Conservation (phyloP, 2,888 invertebrate species). For the Nasonovia ribisnigri region DNA sequence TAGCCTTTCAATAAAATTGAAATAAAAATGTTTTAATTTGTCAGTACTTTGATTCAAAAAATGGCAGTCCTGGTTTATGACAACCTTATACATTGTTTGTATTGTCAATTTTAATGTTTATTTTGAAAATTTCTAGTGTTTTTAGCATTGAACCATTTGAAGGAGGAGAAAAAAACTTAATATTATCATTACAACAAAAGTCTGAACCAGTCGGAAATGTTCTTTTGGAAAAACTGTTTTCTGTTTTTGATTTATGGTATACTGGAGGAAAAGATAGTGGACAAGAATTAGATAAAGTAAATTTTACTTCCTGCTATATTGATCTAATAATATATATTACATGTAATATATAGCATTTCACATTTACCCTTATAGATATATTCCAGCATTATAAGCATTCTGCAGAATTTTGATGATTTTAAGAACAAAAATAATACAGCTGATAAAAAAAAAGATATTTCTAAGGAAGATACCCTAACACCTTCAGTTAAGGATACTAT, state of each 20-base stretch:
- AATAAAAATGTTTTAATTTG: not conserved
- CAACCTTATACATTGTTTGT: not conserved
- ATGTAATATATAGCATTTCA: not conserved
- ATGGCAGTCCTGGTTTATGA: not conserved
- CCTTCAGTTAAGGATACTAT: not conserved
- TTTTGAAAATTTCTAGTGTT: slow-evolving; percentile 70
- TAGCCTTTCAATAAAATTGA: not conserved
- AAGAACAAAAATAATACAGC: slow-evolving; percentile 1
- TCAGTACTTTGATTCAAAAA: not conserved
- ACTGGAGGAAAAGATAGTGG: slow-evolving; percentile 36
- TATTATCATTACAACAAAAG: slow-evolving; percentile 74
- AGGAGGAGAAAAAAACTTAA: slow-evolving; percentile 89
- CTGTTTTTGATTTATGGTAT: slow-evolving; percentile 42
- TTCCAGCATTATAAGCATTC: not conserved
- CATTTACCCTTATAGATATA: slow-evolving; percentile 36
- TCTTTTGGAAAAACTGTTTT: slow-evolving; percentile 54
- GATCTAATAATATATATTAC: not conserved
- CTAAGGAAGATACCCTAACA: slow-evolving; percentile 14
- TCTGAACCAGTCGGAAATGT: slow-evolving; percentile 5
- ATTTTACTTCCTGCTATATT: not conserved
- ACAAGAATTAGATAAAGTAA: slow-evolving; percentile 53
- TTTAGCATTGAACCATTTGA: slow-evolving; percentile 86
- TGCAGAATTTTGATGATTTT: slow-evolving; percentile 20
- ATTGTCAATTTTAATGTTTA: not conserved
- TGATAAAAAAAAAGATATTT: slow-evolving; percentile 23